Evolutionary conservation across 2,113 vertebrate genomes (phyloP), one percentile per base, ranked within the genome.

Genomic region (Agapornis roseicollis): DNA sequence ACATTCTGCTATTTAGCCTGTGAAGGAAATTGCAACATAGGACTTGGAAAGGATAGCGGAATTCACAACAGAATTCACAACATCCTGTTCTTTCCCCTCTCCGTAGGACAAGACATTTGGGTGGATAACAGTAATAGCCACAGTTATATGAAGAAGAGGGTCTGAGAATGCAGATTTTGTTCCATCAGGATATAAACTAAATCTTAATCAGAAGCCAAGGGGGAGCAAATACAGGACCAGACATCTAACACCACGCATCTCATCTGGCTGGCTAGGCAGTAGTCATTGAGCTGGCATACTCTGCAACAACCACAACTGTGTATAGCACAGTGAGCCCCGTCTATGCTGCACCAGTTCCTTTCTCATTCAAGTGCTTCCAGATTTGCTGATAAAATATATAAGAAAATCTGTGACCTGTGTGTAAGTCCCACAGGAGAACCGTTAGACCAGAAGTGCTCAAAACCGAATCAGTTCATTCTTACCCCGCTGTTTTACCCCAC

Each of bases 21-120:
- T 29, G 25, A 83, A 86, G 87, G 91, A 96, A 87, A 96, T 96
- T 95, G 82, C 81, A 77, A 88, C 89, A 89, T 0, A 80, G 27
- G 19, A 80, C 78, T 83, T 94, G 85, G 88, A 95, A 94, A 93
- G 72, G 74, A 66, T 12, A 73, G 55, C 73, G 64, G 89, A 93
- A 93, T 95, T 89, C 60, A 52, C 39, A 89, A 18, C 0, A 74
- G 61, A 91, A 88, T 85, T 81, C 0, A 4, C 55, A 91, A 81
- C 41, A 76, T 79, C 35, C 42, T 64, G 64, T 78, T 90, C 64
- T 80, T 89, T 87, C 46, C 63, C 41, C 23, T 94, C 56, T 41
- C 63, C 0, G 2, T 39, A 77, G 65, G 53, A 88, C 1, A 10
- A 82, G 66, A 50, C 63, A 70, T 88, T 94, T 94, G 79, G 63